Evolutionary conservation across 2,113 vertebrate species (phyloP).

Genomic region (Raja brachyura): DNA sequence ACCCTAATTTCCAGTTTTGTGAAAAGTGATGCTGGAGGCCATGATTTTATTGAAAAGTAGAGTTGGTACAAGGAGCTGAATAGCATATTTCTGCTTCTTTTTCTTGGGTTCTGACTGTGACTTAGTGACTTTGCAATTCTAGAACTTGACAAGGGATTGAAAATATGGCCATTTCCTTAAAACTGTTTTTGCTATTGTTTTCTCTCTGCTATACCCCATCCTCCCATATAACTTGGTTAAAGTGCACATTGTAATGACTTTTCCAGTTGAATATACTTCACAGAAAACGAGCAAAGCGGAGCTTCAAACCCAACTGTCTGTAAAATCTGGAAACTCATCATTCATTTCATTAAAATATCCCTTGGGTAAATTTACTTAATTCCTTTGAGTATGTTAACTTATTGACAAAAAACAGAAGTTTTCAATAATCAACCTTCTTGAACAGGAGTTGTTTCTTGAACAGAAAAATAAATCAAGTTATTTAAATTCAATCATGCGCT

Average conservation of each 20-base stretch:
- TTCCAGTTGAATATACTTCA: conserved; percentile 9
- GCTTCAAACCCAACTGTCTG: not conserved
- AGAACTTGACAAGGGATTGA: not conserved
- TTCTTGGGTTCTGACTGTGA: not conserved
- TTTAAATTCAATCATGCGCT: not conserved
- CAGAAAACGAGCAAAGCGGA: not conserved
- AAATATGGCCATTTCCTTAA: not conserved
- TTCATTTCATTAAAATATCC: not conserved
- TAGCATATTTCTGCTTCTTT: too few species aligned
- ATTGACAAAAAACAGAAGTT: not conserved
- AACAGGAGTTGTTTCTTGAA: not conserved
- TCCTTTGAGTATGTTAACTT: not conserved
- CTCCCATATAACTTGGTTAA: not conserved
- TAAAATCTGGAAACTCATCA: not conserved
- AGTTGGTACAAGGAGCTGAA: too few species aligned
- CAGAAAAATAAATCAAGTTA: not conserved
- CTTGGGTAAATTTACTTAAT: not conserved
- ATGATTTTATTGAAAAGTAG: too few species aligned
- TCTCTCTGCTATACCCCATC: not conserved
- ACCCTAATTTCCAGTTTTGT: too few species aligned
- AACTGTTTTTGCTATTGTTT: not conserved
- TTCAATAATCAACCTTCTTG: conserved; percentile 7
- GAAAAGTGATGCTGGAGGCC: too few species aligned
- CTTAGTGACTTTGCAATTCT: not conserved
- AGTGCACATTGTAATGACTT: not conserved